Conservation (phyloP, 1,140 invertebrate species). For the Ruditapes philippinarum region DNA sequence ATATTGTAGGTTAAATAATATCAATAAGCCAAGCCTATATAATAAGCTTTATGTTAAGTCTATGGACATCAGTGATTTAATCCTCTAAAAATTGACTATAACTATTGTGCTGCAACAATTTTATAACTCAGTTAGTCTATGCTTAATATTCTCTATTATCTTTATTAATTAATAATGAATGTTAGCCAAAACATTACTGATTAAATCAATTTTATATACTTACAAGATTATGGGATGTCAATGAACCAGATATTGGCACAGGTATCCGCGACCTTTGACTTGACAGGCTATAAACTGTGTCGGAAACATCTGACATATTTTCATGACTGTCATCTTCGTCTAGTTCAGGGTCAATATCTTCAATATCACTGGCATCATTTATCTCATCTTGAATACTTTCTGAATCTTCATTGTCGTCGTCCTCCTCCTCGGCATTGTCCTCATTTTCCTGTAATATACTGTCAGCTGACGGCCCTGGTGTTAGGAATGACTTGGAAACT, state of each 20-base stretch:
- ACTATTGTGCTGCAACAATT: no score
- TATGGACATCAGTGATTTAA: no score
- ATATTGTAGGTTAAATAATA: no score
- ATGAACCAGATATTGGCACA: slow-evolving; percentile 63
- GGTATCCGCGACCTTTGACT: slow-evolving; percentile 68
- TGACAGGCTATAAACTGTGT: slow-evolving; percentile 54
- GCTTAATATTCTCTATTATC: no score
- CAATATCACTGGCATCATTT: slow-evolving; percentile 51
- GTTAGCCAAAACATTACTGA: no score
- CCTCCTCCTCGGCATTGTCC: slow-evolving; percentile 67
- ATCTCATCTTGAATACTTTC: slow-evolving; percentile 61
- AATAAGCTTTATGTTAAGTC: no score
- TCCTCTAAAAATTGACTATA: no score
- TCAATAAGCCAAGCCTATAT: no score
- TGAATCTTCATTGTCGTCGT: slow-evolving; percentile 55
- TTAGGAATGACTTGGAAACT: slow-evolving; percentile 39
- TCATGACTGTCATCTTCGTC: slow-evolving; percentile 56
- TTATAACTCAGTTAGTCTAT: no score
- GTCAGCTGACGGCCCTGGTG: slow-evolving; percentile 18
- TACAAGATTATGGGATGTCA: slow-evolving; percentile 57
- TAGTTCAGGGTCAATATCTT: slow-evolving; percentile 65
- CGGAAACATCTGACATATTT: slow-evolving; percentile 46
- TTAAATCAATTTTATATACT: no score
- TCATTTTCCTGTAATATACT: slow-evolving; percentile 73
- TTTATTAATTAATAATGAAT: no score